Percentiles rank a stretch among this genome's conserved stretches.
These are phyloP conservation scores for Smutsia temminckii DNA, from an alignment of 2,797 vertebrate genomes.

Conservation along the genomic window DNA sequence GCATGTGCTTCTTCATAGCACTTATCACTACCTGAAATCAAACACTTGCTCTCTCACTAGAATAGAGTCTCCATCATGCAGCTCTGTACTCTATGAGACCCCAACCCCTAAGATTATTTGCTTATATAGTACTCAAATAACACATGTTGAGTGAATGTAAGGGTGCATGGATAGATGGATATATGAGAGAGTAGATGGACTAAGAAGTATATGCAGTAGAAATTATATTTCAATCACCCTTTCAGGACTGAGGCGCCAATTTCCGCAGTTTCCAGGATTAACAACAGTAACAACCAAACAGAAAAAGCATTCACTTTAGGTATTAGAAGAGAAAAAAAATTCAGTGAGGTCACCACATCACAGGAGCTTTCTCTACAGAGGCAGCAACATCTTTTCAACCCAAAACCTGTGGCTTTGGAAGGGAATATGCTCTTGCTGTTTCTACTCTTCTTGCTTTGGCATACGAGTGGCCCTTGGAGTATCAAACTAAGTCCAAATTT, in stretches of 20 bases:
- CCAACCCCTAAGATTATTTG: no score
- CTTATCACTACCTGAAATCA: neutral
- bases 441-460: neutral
- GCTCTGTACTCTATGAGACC: neutral
- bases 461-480: neutral
- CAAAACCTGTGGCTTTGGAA: neutral
- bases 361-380: no score
- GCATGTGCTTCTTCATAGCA: neutral
- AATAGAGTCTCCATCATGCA: neutral
- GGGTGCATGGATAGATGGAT: neutral
- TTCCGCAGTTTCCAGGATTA: neutral
- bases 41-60: neutral
- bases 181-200: neutral
- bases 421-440: neutral
- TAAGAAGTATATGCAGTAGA: neutral
- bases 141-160: neutral
- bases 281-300: neutral
- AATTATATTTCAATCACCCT: neutral
- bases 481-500: neutral
- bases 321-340: neutral
- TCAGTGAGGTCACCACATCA: neutral
- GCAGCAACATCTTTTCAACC: rapidly evolving
- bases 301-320: neutral
- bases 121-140: neutral
- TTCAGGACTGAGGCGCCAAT: neutral